Evolutionary conservation across 1,140 invertebrate genomes (phyloP).

Genomic region (Eurytemora carolleeae): DNA sequence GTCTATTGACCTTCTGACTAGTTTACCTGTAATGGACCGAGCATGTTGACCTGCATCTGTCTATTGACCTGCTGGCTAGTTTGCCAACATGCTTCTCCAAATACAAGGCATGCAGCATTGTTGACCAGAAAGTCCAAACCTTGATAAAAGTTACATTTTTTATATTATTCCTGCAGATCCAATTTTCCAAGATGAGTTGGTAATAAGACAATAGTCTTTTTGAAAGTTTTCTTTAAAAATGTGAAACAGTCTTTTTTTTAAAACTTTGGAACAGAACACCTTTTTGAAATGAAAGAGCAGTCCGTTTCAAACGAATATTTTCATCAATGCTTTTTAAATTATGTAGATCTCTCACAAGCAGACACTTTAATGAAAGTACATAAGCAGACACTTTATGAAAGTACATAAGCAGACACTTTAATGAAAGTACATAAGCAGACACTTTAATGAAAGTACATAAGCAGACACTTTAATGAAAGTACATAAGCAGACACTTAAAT

Average conservation of each 20-base stretch:
- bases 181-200: slow-evolving; percentile 1
- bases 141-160: slow-evolving; percentile 1
- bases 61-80: neutral
- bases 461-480: too few relatives aligned
- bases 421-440: too few relatives aligned
- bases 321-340: too few relatives aligned
- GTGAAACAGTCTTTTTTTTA: neutral
- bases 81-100: slow-evolving; percentile 13
- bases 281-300: too few relatives aligned
- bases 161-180: neutral
- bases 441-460: too few relatives aligned
- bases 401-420: too few relatives aligned
- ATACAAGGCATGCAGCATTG: slow-evolving; percentile 11
- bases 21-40: neutral
- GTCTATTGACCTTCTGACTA: slow-evolving; percentile 1
- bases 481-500: too few relatives aligned
- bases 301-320: too few relatives aligned
- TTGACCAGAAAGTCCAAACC: slow-evolving; percentile 6
- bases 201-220: slow-evolving; percentile 5
- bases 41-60: slow-evolving; percentile 1
- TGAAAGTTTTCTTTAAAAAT: neutral
- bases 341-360: too few relatives aligned
- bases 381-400: too few relatives aligned
- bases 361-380: too few relatives aligned
- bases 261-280: too few relatives aligned